A percentile compares a stretch with the other conserved stretches of the same genome.
phyloP scores from a whole-genome alignment of 2,888 invertebrate species.

The Stictocephala bisonia region DNA sequence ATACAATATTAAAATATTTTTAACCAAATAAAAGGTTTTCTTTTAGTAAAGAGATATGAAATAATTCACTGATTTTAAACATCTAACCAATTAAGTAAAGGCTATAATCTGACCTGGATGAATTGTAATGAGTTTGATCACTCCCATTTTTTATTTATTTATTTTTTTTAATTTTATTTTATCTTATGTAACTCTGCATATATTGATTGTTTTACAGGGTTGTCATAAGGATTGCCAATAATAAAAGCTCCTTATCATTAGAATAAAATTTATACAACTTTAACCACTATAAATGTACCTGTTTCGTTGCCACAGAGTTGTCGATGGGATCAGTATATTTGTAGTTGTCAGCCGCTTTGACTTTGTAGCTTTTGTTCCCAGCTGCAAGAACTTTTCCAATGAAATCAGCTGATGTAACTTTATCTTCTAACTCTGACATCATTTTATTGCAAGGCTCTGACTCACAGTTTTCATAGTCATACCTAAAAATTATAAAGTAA shows the following conservation, averaged over 20 bases:
- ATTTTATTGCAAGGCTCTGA: conserved; percentile 88
- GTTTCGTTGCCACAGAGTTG: conserved; percentile 87
- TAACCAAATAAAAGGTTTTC: no score
- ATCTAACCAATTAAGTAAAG: no score
- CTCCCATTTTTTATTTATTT: no score
- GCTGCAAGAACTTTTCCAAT: conserved; percentile 62
- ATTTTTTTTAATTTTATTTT: no score
- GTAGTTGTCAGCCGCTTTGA: conserved; percentile 91
- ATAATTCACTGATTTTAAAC: no score
- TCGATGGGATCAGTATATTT: conserved; percentile 97
- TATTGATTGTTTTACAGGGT: no score
- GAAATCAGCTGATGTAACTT: conserved; percentile 70
- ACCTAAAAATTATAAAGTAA: conserved; percentile 70
- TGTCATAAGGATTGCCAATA: no score
- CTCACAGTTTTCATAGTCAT: conserved; percentile 98
- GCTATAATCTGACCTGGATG: no score
- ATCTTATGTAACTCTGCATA: no score
- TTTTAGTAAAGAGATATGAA: no score
- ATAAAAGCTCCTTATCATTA: neutral
- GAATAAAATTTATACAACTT: neutral
- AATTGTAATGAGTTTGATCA: no score
- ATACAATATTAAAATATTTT: no score
- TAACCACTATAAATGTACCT: conserved; percentile 68
- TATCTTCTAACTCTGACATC: conserved; percentile 83
- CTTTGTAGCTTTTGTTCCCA: conserved; percentile 76